Base-by-base conservation (phyloP, 2,888 invertebrate species). In the Pasiphila rectangulata region DNA sequence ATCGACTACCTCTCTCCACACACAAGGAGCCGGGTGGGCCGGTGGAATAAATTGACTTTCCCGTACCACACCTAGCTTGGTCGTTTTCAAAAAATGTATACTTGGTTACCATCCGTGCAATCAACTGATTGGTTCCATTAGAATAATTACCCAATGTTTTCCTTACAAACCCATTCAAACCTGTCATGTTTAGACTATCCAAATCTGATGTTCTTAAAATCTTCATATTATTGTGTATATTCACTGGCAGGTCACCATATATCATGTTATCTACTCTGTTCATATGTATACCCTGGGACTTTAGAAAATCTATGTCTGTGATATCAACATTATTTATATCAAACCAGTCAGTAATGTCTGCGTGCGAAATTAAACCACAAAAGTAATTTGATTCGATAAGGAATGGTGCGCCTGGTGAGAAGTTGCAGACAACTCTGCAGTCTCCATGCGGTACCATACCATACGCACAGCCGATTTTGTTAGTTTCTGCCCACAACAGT, bases 391-490 rank as follows among this genome's bases (percentile, higher is more conserved):
- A 71, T 1, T 69, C 56, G 4, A 87, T 45, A 52, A 56, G 59
- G 52, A 75, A 87, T 7, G 79, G 75, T n/a, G 86, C 83, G 12
- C 84, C 82, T 5, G 87, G 87, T 15, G 81, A 62, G 54, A 87
- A 88, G 54, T 83, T 81, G 46, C 87, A 88, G 1, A 83, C 67
- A 5, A 86, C 77, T 64, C 85, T 69, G 13, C 76, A 51, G 53
- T 86, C 77, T 15, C 81, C 82, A 47, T 71, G 70, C 1, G 27
- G 9, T 24, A 59, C 63, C 48, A 54, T 48, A 20, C 74, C 83
- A 51, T 70, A 83, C 6, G 85, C 86, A 61, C 87, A 88, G 34
- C 87, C 87, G 10, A 88, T 69, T 75, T 83, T 82, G 41, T 59
- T 62, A 2, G 86, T 86, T 12, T 72, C 63, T 2, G 85, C 84